Conservation (phyloP, 2,888 invertebrate species). For the Schizaphis graminum region DNA sequence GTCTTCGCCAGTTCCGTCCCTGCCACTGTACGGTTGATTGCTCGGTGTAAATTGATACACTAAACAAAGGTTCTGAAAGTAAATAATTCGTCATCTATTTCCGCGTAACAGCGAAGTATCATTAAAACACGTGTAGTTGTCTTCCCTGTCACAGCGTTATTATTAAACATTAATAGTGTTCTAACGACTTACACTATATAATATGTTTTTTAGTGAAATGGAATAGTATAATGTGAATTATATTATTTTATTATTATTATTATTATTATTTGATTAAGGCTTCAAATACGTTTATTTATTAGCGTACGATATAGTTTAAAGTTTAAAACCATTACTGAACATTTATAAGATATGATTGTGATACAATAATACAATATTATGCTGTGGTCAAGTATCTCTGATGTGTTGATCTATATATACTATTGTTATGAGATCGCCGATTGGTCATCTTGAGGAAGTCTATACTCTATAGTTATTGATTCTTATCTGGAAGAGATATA, state of each 20-base stretch:
- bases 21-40: neutral
- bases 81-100: constrained; percentile 5
- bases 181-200: neutral
- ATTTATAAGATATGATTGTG: too few species aligned
- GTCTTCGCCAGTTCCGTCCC: neutral
- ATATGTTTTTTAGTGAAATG: neutral
- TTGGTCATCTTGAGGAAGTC: too few species aligned
- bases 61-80: neutral
- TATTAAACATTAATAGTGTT: neutral
- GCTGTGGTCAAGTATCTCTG: too few species aligned
- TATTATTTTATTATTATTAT: neutral
- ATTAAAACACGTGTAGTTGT: neutral
- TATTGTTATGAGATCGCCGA: too few species aligned
- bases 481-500: too few species aligned
- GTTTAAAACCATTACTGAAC: too few species aligned
- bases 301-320: too few species aligned
- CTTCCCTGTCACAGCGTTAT: neutral
- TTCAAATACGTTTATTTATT: too few species aligned
- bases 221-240: neutral
- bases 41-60: neutral
- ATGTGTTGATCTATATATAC: too few species aligned
- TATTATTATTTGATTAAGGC: too few species aligned
- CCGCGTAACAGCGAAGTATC: neutral
- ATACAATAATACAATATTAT: too few species aligned
- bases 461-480: too few species aligned